Percentiles rank a stretch among this genome's conserved stretches.
Evolutionary conservation across 2,797 vertebrate species (phyloP).

Genomic region (Ptychadena robeensis): DNA sequence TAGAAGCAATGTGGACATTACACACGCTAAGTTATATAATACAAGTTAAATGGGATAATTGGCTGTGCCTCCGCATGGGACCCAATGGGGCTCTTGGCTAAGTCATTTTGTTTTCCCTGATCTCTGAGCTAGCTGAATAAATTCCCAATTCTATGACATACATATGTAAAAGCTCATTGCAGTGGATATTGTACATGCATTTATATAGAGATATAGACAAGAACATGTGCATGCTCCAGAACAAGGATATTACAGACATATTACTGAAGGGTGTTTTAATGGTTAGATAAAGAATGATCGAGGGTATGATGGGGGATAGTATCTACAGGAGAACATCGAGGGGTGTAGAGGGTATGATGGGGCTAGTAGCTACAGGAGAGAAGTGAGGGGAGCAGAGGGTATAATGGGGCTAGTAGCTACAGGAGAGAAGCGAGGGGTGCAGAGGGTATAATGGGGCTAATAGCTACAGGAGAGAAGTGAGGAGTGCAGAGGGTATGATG

Average conservation of each 20-base stretch:
- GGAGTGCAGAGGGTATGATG: not conserved
- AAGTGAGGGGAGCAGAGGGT: not conserved
- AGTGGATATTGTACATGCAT: not conserved
- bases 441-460: too few relatives aligned
- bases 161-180: not conserved
- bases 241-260: too few relatives aligned
- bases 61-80: not conserved
- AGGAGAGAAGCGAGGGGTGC: too few relatives aligned
- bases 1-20: not conserved
- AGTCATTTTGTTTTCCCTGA: not conserved
- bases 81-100: conserved; percentile 2
- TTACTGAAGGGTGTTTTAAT: too few relatives aligned
- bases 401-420: too few relatives aligned
- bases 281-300: too few relatives aligned
- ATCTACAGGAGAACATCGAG: not conserved
- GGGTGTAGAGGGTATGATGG: not conserved
- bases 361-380: not conserved
- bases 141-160: not conserved
- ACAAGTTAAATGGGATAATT: conserved; percentile 12
- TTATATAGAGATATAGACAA: not conserved
- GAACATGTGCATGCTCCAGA: not conserved
- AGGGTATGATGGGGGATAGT: too few relatives aligned
- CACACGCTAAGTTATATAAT: conserved; percentile 23
- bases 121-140: not conserved
- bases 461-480: not conserved